These are phyloP conservation scores for Bombus waltoni DNA, from an alignment of 1,140 invertebrate genomes.

Conservation along the genomic window DNA sequence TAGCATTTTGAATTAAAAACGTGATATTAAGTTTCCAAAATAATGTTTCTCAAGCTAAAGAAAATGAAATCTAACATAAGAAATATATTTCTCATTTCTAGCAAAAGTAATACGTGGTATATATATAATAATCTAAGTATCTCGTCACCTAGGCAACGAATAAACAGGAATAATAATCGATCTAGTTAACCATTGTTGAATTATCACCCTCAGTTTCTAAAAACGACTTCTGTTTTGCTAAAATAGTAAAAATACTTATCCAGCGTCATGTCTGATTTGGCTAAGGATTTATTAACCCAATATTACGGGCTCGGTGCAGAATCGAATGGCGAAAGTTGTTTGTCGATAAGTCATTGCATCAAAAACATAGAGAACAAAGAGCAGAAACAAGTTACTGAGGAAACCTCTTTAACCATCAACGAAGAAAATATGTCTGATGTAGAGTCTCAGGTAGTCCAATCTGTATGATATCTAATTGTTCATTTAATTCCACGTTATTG, in stretches of 20 bases:
- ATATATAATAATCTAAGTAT: too few relatives aligned
- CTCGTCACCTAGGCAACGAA: constrained; percentile 46
- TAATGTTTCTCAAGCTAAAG: too few relatives aligned
- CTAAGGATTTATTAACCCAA: constrained; percentile 26
- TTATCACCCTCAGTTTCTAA: neutral
- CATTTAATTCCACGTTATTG: neutral
- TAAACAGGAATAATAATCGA: constrained; percentile 51
- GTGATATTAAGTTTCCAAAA: too few relatives aligned
- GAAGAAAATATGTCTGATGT: constrained; percentile 5
- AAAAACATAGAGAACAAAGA: constrained; percentile 10
- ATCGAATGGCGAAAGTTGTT: neutral
- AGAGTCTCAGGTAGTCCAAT: neutral
- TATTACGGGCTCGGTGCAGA: constrained; percentile 54
- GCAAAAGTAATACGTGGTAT: too few relatives aligned
- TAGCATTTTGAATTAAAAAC: too few relatives aligned
- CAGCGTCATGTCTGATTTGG: constrained; percentile 38
- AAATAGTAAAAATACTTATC: neutral
- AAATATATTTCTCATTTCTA: too few relatives aligned
- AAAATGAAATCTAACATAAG: too few relatives aligned
- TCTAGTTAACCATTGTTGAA: neutral
- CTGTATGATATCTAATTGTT: neutral
- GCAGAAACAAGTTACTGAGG: constrained; percentile 29
- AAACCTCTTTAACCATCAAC: constrained; percentile 18
- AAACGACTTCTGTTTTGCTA: neutral
- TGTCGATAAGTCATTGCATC: constrained; percentile 46